A percentile compares a stretch with the other conserved stretches of the same genome.
Evolutionary conservation across 2,888 invertebrate genomes (phyloP).

Genomic region (Sphecodes monilicornis): DNA sequence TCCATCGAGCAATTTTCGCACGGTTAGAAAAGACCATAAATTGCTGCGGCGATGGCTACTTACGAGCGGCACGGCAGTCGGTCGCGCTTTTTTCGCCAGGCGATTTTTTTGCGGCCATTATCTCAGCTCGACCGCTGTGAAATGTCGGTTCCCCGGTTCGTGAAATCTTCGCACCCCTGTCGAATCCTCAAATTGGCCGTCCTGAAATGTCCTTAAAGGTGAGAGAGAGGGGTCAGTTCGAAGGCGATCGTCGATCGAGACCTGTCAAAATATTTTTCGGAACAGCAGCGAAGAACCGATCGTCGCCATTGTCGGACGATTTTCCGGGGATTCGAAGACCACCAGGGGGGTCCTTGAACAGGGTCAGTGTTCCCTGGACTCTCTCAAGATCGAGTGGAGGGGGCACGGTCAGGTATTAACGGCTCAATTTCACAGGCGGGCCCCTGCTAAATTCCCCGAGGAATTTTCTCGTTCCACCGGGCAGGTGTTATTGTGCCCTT

Average conservation of each 20-base stretch:
- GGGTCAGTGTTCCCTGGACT: conserved; percentile 65
- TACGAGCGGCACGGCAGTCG: conserved; percentile 8
- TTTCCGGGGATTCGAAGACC: conserved; percentile 63
- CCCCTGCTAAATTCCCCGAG: conserved; percentile 46
- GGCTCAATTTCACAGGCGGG: conserved; percentile 82
- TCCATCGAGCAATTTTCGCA: conserved; percentile 60
- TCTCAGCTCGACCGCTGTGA: conserved; percentile 78
- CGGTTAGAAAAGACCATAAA: conserved; percentile 52
- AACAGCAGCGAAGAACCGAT: conserved; percentile 17
- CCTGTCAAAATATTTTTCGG: conserved; percentile 79
- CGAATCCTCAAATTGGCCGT: conserved; percentile 46
- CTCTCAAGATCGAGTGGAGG: conserved; percentile 41
- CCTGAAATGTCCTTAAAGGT: conserved; percentile 18
- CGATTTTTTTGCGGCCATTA: conserved; percentile 64
- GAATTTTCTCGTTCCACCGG: conserved; percentile 52
- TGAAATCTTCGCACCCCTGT: conserved; percentile 54
- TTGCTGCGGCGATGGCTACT: conserved; percentile 33
- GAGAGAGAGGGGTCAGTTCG: background rate
- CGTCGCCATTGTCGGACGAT: conserved; percentile 64
- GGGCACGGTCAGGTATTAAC: conserved; percentile 77
- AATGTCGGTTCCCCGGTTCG: conserved; percentile 78
- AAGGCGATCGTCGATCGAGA: conserved; percentile 51
- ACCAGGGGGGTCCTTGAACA: conserved; percentile 68
- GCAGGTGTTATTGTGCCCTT: conserved; percentile 64
- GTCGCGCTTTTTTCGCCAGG: conserved; percentile 16